A percentile compares a stretch with the other conserved stretches of the same genome.
These are phyloP conservation scores for Poeciliopsis turrubarensis DNA, from an alignment of 2,113 vertebrate genomes.

Conservation along the genomic window DNA sequence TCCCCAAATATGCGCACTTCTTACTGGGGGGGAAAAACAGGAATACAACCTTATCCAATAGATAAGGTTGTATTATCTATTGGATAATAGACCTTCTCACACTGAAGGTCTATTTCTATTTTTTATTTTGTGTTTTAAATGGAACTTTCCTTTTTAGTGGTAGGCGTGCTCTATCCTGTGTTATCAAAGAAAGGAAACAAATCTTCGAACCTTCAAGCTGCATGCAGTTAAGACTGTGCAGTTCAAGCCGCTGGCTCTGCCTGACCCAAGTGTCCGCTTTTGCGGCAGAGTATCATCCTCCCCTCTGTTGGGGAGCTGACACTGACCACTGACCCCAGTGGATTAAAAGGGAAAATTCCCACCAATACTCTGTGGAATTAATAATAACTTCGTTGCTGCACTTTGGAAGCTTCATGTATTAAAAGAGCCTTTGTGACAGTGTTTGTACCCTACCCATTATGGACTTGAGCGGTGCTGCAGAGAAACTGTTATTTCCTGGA, in stretches of 20 bases:
- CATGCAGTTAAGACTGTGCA: background rate
- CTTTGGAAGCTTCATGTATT: conserved; percentile 4
- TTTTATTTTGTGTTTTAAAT: background rate
- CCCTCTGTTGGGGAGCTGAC: conserved; percentile 5
- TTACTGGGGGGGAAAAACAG: conserved; percentile 13
- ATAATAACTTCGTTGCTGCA: conserved; percentile 7
- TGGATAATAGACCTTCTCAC: no score
- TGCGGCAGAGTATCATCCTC: background rate
- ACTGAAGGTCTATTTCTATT: background rate
- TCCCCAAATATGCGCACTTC: conserved; percentile 45
- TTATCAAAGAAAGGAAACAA: background rate
- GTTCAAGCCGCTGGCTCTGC: background rate
- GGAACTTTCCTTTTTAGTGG: background rate
- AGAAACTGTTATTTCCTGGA: background rate
- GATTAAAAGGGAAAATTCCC: conserved; percentile 4
- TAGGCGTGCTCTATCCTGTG: background rate
- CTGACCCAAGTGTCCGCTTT: background rate
- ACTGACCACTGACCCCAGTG: conserved; percentile 27
- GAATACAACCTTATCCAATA: background rate
- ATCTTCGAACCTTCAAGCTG: background rate
- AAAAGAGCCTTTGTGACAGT: background rate
- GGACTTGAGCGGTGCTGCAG: background rate
- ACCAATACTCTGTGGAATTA: conserved; percentile 32
- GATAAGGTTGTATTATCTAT: no score
- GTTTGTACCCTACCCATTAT: background rate